Evolutionary conservation across 2,113 vertebrate genomes (phyloP).

Genomic region (Sceloporus tristichus): DNA sequence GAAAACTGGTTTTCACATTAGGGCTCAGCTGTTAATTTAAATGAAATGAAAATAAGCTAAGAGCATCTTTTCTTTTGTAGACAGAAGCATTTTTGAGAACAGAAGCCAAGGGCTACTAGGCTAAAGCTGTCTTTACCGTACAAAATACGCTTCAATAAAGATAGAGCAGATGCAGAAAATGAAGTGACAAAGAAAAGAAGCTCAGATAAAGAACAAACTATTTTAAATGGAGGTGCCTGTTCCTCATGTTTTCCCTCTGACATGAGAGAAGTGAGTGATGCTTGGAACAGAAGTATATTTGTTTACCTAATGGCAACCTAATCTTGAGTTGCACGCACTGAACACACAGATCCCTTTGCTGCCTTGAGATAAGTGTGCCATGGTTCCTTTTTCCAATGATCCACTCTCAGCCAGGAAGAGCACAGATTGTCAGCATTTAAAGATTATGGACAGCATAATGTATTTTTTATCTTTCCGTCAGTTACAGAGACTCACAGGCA

Average conservation of each 20-base stretch:
- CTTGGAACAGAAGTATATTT: conserved; percentile 53
- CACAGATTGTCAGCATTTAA: conserved; percentile 35
- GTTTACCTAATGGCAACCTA: conserved; percentile 56
- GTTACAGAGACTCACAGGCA: conserved; percentile 23
- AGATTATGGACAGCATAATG: conserved; percentile 32
- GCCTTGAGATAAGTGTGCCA: conserved; percentile 41
- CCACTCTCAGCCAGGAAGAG: conserved; percentile 49
- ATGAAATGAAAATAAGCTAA: conserved; percentile 66
- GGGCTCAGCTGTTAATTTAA: conserved; percentile 63
- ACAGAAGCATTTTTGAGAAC: conserved; percentile 45
- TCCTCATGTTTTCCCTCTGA: conserved; percentile 30
- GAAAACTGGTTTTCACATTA: conserved; percentile 62
- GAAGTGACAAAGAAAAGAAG: conserved; percentile 35
- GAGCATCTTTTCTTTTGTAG: conserved; percentile 60
- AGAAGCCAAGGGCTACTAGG: conserved; percentile 17
- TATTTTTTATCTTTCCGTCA: not conserved
- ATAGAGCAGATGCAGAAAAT: conserved; percentile 45
- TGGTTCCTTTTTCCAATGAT: conserved; percentile 42
- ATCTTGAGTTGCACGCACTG: conserved; percentile 35
- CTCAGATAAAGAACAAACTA: conserved; percentile 37
- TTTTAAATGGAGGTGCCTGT: conserved; percentile 34
- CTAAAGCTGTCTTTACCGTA: conserved; percentile 51
- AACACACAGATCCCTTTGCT: conserved; percentile 40
- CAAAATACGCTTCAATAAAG: conserved; percentile 33
- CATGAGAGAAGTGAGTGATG: conserved; percentile 46